Base-by-base conservation (phyloP, 2,113 vertebrate genomes). In the Microtus oregoni region DNA sequence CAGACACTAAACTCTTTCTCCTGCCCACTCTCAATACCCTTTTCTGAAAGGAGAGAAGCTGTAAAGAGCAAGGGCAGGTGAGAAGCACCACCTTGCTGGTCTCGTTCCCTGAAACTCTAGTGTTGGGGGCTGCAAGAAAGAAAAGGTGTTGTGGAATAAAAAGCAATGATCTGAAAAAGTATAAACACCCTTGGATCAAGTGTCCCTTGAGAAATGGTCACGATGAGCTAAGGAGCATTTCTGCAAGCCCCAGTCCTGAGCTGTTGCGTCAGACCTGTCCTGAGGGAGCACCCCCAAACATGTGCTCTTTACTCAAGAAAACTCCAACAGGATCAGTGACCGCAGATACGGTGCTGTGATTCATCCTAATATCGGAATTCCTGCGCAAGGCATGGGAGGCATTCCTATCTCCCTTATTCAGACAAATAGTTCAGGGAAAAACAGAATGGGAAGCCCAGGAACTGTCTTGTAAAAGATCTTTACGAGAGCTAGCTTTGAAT, bases 401-500 rank as follows among this genome's bases (percentile, higher is more conserved):
- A n/a, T 89, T 76, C 86, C 68, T 77, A 92, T 95, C 67, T 78
- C 70, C 32, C 70, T 93, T 89, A 94, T 55, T 94, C 41, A 82
- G 77, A 89, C 47, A 93, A 26, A 91, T 82, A 93, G 82, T 94
- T 95, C 7, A 44, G 63, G 32, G 22, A 79, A 85, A 55, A 90
- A n/a, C 81, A 81, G 52, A 93, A 4, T 86, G 26, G 55, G 70
- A 22, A 89, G 17, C 76, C 73, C 26, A 75, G n/a, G 85, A 91
- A 92, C 78, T 90, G 11, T 94, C 89, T 88, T 93, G 20, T 19
- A 67, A 92, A 65, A 35, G 78, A 9, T 91, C 85, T 96, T 94
- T 61, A 92, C 47, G 72, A 93, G 72, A 86, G 50, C 58, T 88
- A 70, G 22, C 94, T 93, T 95, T 81, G 11, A 95, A 93, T 94